Evolutionary conservation across 2,888 invertebrate species (phyloP).

Genomic region (Halictus ligatus): DNA sequence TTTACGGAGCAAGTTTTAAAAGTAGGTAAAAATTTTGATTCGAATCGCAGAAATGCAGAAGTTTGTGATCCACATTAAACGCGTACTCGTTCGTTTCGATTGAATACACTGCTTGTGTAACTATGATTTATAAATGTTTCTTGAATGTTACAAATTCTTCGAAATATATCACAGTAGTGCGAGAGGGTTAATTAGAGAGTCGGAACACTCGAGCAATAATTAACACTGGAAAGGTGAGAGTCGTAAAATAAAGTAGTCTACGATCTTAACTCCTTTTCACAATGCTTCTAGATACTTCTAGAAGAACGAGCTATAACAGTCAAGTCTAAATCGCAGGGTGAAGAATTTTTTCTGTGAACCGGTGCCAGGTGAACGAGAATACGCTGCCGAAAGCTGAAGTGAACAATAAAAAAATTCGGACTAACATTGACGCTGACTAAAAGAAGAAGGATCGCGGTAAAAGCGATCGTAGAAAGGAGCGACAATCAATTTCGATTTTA

Average conservation of each 20-base stretch:
- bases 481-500: too few species aligned
- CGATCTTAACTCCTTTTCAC: conserved; percentile 5
- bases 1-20: too few species aligned
- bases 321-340: conserved; percentile 56
- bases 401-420: background rate
- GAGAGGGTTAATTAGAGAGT: conserved; percentile 10
- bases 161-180: background rate
- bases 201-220: background rate
- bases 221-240: conserved; percentile 6
- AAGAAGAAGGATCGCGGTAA: too few species aligned
- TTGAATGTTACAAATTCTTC: background rate
- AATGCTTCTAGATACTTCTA: background rate
- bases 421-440: too few species aligned
- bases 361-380: conserved; percentile 51
- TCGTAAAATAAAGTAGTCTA: conserved; percentile 37
- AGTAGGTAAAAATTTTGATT: too few species aligned
- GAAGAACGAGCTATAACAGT: conserved; percentile 71
- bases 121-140: background rate
- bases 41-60: background rate
- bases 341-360: conserved; percentile 22
- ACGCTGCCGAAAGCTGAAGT: conserved; percentile 37
- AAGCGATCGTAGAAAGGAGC: too few species aligned
- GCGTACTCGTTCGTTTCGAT: background rate
- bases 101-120: background rate
- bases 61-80: background rate